These are phyloP conservation scores for Strix aluco DNA, from an alignment of 2,113 vertebrate species.

Conservation along the genomic window DNA sequence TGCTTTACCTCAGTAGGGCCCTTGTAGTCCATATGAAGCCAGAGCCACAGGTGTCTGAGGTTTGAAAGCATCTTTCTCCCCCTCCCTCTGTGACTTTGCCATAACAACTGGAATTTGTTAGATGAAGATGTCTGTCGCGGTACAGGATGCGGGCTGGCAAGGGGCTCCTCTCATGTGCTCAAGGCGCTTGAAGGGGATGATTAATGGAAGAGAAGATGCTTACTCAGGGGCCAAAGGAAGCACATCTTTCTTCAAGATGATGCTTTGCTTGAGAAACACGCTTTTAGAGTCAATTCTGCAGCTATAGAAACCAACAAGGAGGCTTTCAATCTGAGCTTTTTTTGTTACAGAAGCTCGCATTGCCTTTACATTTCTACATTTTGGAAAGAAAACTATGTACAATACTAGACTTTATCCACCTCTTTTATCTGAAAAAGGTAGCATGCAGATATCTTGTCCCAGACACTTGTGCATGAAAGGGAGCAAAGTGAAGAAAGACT, in stretches of 20 bases:
- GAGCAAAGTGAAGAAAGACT: neutral
- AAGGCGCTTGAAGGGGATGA: neutral
- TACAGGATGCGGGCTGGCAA: neutral
- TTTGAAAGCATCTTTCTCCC: neutral
- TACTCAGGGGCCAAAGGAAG: neutral
- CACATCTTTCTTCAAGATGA: neutral
- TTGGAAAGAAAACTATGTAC: neutral
- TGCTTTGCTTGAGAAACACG: neutral
- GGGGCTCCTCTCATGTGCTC: slow-evolving; percentile 3
- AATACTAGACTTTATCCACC: neutral
- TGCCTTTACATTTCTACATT: neutral
- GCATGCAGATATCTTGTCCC: neutral
- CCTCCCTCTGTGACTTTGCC: neutral
- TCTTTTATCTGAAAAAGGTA: neutral
- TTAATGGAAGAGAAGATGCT: slow-evolving; percentile 10
- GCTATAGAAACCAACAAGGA: neutral
- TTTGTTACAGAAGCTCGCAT: neutral
- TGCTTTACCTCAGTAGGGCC: slow-evolving; percentile 16
- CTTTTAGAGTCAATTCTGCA: slow-evolving; percentile 32
- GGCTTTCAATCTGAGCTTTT: neutral
- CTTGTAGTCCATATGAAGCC: neutral
- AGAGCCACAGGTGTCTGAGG: neutral
- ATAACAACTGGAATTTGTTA: neutral
- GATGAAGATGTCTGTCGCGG: neutral
- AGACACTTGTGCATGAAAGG: neutral